Evolutionary conservation across 2,113 vertebrate genomes (phyloP), one percentile per base, ranked within the genome.

Genomic region (Clinocottus analis): DNA sequence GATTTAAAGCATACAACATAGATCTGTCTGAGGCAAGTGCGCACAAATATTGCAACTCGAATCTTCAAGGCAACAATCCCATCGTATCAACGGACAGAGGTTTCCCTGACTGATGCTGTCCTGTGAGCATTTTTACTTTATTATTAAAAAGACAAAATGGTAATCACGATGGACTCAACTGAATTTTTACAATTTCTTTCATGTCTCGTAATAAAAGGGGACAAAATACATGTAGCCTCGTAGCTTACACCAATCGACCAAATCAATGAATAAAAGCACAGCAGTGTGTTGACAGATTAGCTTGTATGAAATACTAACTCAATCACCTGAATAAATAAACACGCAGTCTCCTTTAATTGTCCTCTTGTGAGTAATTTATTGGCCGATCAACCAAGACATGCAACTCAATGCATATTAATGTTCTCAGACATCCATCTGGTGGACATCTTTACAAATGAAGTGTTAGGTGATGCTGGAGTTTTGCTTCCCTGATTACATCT

Each of bases 1-100:
- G 85, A 92, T 91, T 87, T 75, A 91, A 87, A 86, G 79, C 85
- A 85, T 78, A 74, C 23, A 19, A 77, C 74, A 88, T 65, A 73
- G 72, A 83, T 82, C 63, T 63, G 81, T 86, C 73, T 65, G 55
- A 71, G 56, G 69, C 65, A 39, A 56, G 11, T n/a, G 63, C 79
- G 80, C 47, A 62, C 80, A 80, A 64, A 78, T 13, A 83, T 51
- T 75, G 63, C 23, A 17, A 79, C 39, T 19, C 5, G 3, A 83
- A 58, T 31, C 23, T 63, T 17, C 74, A 60, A 80, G 61, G 21
- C 68, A 77, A 74, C 70, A 75, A 55, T 69, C 29, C 45, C 27
- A 69, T 72, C 63, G 45, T 6, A 70, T 78, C 53, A 77, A 33
- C 7, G 5, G 33, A 31, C 11, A 55, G 59, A 77, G 56, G 70